Percentiles rank a stretch among this genome's conserved stretches.
These are phyloP conservation scores for Contarinia nasturtii DNA, from an alignment of 1,140 invertebrate genomes.

Conservation along the genomic window DNA sequence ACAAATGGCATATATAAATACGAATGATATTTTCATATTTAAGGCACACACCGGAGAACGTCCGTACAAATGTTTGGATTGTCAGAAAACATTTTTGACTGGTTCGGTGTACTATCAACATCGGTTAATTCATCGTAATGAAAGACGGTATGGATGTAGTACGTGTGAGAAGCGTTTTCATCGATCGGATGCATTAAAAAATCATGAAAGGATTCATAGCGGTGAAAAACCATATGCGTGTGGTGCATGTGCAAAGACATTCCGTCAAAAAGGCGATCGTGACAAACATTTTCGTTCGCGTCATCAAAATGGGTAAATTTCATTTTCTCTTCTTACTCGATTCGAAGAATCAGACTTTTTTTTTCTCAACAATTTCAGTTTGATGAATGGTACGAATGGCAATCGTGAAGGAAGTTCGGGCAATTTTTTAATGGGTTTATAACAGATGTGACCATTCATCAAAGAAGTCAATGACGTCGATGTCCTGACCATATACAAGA, in stretches of 20 bases:
- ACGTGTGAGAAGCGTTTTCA: conserved; percentile 38
- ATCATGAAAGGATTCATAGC: conserved; percentile 45
- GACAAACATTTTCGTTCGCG: conserved; percentile 37
- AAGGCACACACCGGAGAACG: conserved; percentile 48
- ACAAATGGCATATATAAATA: neutral
- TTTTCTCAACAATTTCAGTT: too few species aligned
- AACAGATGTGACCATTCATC: too few species aligned
- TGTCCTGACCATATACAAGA: too few species aligned
- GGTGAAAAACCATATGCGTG: conserved; percentile 50
- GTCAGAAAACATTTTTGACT: conserved; percentile 50
- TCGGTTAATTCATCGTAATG: conserved; percentile 59
- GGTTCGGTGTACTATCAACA: conserved; percentile 54
- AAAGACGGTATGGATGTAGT: conserved; percentile 55
- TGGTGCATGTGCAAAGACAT: conserved; percentile 41
- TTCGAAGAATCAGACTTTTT: too few species aligned
- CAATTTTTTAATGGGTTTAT: too few species aligned
- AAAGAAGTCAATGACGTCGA: too few species aligned
- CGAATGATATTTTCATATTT: conserved; percentile 12
- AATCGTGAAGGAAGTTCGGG: too few species aligned
- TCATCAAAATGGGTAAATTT: conserved; percentile 18
- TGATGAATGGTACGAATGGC: too few species aligned
- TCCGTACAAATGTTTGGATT: conserved; percentile 48
- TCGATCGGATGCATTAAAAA: conserved; percentile 26
- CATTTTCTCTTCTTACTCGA: too few species aligned
- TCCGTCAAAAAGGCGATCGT: conserved; percentile 36